A percentile compares a stretch with the other conserved stretches of the same genome.
phyloP scores from a whole-genome alignment of 2,888 invertebrate genomes.

The Yponomeuta cagnagella region DNA sequence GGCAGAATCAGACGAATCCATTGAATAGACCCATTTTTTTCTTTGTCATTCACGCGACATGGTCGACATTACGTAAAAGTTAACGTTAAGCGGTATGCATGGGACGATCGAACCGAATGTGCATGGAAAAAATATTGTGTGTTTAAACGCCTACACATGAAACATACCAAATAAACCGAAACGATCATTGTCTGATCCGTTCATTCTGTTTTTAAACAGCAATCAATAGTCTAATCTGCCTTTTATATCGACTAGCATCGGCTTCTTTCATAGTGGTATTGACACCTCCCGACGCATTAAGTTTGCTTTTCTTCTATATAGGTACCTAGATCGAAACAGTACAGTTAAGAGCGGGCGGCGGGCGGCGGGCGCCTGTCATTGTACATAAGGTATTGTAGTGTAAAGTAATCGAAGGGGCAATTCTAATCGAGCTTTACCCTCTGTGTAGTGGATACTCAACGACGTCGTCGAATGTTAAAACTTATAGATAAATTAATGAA shows the following conservation, averaged over 20 bases:
- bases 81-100: no score
- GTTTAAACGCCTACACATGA: no score
- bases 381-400: background rate
- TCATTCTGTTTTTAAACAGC: no score
- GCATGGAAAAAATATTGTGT: no score
- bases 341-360: slow-evolving; percentile 18
- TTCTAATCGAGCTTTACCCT: slow-evolving; percentile 22
- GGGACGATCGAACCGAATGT: no score
- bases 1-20: no score
- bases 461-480: slow-evolving; percentile 13
- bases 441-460: slow-evolving; percentile 14
- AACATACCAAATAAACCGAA: no score
- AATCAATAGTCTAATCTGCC: background rate
- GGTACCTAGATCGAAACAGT: no score
- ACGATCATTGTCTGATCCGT: no score
- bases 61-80: no score
- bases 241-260: background rate
- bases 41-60: no score
- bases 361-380: background rate
- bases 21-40: no score
- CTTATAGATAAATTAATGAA: slow-evolving; percentile 19
- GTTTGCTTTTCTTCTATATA: background rate
- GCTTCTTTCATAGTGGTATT: background rate
- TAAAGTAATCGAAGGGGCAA: slow-evolving; percentile 14
- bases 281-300: background rate